A percentile compares a stretch with the other conserved stretches of the same genome.
Evolutionary conservation across 1,140 invertebrate species (phyloP).

Genomic region (Gryllus bimaculatus): DNA sequence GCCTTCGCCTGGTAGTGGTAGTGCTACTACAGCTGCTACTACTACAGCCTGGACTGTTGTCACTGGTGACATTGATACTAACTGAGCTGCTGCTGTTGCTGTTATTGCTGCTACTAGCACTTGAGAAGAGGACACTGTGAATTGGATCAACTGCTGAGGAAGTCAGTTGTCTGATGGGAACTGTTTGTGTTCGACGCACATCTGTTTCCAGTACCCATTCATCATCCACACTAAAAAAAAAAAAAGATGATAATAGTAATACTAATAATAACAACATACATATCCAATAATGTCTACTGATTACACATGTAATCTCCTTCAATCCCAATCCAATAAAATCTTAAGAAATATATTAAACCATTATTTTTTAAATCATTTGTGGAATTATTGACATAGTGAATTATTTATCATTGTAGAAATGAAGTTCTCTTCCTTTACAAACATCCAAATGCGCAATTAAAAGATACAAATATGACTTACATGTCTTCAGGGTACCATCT

Average conservation of each 20-base stretch:
- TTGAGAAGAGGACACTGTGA: not conserved
- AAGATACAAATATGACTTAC: constrained; percentile 40
- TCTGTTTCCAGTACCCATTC: not conserved
- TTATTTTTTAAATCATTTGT: too few species aligned
- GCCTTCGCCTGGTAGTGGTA: not conserved
- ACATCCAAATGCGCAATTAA: too few species aligned
- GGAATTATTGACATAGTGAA: too few species aligned
- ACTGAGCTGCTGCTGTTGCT: not conserved
- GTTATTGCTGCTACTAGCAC: not conserved
- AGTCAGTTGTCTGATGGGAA: not conserved
- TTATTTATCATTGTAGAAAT: too few species aligned
- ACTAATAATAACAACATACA: not conserved
- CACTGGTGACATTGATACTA: not conserved
- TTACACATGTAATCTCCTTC: not conserved
- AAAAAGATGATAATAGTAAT: not conserved
- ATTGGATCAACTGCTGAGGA: not conserved
- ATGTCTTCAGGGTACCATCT: constrained; percentile 58
- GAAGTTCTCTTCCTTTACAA: too few species aligned
- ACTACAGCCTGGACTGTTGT: not conserved
- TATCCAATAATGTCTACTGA: not conserved
- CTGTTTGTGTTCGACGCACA: not conserved
- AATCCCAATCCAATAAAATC: not conserved
- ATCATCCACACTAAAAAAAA: not conserved
- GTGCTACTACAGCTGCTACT: not conserved
- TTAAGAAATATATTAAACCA: too few species aligned